A percentile compares a stretch with the other conserved stretches of the same genome.
phyloP scores from a whole-genome alignment of 2,888 invertebrate genomes.

The Yponomeuta sedellus region DNA sequence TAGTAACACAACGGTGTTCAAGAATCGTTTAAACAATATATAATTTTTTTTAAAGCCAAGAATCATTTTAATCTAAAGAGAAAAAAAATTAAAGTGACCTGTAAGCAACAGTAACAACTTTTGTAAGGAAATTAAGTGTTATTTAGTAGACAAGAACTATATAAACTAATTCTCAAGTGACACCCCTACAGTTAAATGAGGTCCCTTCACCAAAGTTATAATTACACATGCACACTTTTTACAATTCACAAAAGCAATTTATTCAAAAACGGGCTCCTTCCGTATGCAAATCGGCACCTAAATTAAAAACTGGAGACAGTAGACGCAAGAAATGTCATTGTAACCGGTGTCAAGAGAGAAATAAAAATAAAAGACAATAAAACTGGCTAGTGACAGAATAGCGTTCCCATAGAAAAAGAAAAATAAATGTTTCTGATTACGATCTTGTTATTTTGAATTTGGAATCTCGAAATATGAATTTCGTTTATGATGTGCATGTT shows the following conservation, averaged over 20 bases:
- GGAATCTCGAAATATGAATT: background rate
- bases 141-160: no score
- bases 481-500: background rate
- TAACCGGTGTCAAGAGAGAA: constrained; percentile 19
- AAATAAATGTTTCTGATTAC: constrained; percentile 25
- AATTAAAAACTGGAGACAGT: constrained; percentile 64
- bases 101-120: no score
- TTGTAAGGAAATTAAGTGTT: no score
- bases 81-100: no score
- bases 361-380: constrained; percentile 2
- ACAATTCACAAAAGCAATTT: constrained; percentile 1
- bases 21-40: background rate
- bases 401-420: constrained; percentile 57
- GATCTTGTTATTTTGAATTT: constrained; percentile 7
- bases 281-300: constrained; percentile 28
- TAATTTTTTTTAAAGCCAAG: background rate
- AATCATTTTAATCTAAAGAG: background rate
- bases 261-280: constrained; percentile 7
- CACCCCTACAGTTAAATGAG: constrained; percentile 24
- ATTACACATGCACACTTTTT: constrained; percentile 12
- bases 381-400: background rate
- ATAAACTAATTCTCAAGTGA: background rate
- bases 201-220: constrained; percentile 2
- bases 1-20: no score
- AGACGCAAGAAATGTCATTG: constrained; percentile 45